Base-by-base conservation (phyloP, 2,113 vertebrate species). In the Melanostigma gelatinosum region DNA sequence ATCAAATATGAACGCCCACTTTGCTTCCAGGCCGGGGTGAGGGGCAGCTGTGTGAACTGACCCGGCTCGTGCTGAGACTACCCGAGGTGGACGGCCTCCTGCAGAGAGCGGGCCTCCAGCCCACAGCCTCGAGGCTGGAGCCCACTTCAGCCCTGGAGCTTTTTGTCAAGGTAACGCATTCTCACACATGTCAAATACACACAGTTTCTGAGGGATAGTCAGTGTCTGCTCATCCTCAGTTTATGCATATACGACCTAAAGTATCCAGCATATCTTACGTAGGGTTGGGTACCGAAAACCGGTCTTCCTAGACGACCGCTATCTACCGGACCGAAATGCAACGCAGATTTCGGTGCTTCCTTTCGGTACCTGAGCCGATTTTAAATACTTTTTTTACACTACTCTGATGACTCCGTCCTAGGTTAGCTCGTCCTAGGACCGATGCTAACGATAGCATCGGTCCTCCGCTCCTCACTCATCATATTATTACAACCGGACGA, bases 11-110 rank as follows among this genome's bases (percentile, higher is more conserved):
- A 63, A 15, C 50, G 50, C 7, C 20, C 3, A 1, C 20, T 3
- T 22, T 52, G 50, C 50, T 22, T 52, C 20, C 50, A 99, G 97
- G 91, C 46, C 96, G 93, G 63, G 92, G 91, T 42, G 90, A 94
- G 88, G 95, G 97, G 58, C 98, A 99, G 91, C 91, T 99, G 91
- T 83, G 87, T 64, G 97, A 97, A 91, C 89, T 99, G 93, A 99
- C 98, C 84, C 96, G 97, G 70, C 91, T 99, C 83, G 92, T 98
- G 63, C 94, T 97, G 86, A 95, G 94, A 84, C 96, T 99, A 71
- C 94, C 97, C 40, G 97, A 99, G 95, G 95, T 98, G 86, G 96
- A 96, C 82, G 79, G 79, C 78, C 88, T 99, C 79, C 88, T 99
- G 77, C 95, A 93, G 78, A 95, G 92, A 85, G 93, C 95, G 42